Evolutionary conservation across 2,113 vertebrate genomes (phyloP), one percentile per base, ranked within the genome.

Genomic region (Pavo muticus): DNA sequence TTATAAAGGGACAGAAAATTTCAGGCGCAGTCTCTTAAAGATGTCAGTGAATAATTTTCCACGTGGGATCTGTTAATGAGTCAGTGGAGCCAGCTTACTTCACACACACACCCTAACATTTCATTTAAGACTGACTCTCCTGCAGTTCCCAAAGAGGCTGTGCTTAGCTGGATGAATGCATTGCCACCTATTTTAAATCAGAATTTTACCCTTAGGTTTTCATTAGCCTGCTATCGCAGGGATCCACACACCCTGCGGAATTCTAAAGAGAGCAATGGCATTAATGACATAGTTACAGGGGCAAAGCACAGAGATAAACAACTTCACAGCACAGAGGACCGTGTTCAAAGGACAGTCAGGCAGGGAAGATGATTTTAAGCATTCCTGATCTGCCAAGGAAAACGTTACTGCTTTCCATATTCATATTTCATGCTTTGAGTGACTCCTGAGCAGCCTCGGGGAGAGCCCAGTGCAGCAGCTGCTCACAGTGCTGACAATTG

Each of bases 321-420:
- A 65, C 39, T 75, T 73, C 47, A 68, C 17, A 74, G 35, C 83
- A 56, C 42, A 74, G 9, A 90, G 35, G 16, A n/a, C 25, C 27
- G 15, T 3, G 6, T 83, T 88, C 64, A 84, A 81, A 95, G 59
- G n/a, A 42, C 37, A 48, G 32, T 69, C 40, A 91, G 24, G 29
- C 23, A 70, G 29, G 24, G 32, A 17, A 75, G 61, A 85, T 0
- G 0, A 84, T 73, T 89, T 76, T 57, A 65, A 84, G 80, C 56
- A 44, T 29, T 94, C 88, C 82, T 70, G 61, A 87, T 73, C 69
- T 14, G 7, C 15, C 73, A 79, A 84, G 32, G 35, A 88, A 88
- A 64, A 88, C n/a, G 86, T 81, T 87, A 81, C 64, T 94, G 73
- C 14, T 91, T 81, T 95, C 74, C 27, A 54, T 86, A 88, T 73